A percentile compares a stretch with the other conserved stretches of the same genome.
These are phyloP conservation scores for Chauna torquata DNA, from an alignment of 2,113 vertebrate species.

Conservation along the genomic window DNA sequence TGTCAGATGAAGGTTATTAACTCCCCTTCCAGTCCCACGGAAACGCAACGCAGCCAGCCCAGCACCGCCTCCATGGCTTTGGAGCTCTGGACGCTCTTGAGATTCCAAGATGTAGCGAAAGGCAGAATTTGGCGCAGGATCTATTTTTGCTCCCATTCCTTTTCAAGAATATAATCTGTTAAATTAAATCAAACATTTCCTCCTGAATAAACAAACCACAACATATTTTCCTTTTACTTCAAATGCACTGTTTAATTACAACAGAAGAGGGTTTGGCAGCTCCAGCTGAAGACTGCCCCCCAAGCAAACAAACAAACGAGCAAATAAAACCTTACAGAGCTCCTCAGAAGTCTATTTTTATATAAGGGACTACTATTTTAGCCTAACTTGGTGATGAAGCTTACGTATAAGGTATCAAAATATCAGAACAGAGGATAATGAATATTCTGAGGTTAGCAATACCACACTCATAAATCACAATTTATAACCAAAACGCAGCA, in stretches of 20 bases:
- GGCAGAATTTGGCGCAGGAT: background rate
- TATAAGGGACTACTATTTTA: background rate
- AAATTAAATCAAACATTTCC: slow-evolving; percentile 18
- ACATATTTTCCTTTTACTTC: background rate
- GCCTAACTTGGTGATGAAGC: background rate
- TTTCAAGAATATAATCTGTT: slow-evolving; percentile 21
- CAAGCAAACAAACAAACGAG: background rate
- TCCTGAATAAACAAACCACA: slow-evolving; percentile 6
- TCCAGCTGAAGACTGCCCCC: background rate
- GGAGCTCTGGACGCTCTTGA: rapidly evolving
- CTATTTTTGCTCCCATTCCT: background rate
- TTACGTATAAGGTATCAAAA: background rate
- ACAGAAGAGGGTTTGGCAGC: background rate
- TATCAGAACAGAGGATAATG: background rate
- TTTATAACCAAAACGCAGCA: background rate
- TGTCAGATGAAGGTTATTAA: background rate
- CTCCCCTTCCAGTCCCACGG: background rate
- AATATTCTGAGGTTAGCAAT: background rate
- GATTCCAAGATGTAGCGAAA: background rate
- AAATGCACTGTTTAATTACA: background rate
- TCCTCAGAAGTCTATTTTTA: background rate
- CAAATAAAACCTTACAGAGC: background rate
- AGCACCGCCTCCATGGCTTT: background rate
- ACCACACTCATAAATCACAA: background rate
- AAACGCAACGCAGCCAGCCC: background rate